These are phyloP conservation scores for Atherinosoma microstoma DNA, from an alignment of 2,797 vertebrate species.

Conservation along the genomic window DNA sequence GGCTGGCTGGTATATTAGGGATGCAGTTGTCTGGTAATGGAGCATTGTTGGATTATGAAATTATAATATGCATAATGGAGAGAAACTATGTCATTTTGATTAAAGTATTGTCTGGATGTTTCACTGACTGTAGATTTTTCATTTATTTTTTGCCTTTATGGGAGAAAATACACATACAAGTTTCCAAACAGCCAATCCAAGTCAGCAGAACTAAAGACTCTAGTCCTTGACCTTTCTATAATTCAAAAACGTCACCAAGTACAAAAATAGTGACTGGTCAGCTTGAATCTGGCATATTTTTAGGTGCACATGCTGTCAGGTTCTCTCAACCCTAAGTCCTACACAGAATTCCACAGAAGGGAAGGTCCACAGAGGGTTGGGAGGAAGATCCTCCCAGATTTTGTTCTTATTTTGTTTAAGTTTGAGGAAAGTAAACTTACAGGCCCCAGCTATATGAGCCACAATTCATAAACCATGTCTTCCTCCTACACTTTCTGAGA, in stretches of 20 bases:
- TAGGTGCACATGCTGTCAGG: constrained; percentile 3
- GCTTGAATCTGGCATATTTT: constrained; percentile 7
- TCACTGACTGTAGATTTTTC: neutral
- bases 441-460: constrained; percentile 6
- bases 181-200: constrained; percentile 9
- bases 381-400: constrained; percentile 29
- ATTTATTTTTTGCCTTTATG: neutral
- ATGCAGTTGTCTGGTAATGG: neutral
- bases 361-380: constrained; percentile 18
- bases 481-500: constrained; percentile 28
- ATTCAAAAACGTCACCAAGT: constrained; percentile 1
- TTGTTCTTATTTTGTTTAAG: constrained; percentile 25
- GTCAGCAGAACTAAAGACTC: neutral
- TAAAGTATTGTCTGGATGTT: neutral
- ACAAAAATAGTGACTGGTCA: neutral
- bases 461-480: constrained; percentile 38
- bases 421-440: constrained; percentile 32
- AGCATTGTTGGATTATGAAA: neutral
- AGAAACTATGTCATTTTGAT: constrained; percentile 1
- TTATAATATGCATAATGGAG: neutral
- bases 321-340: constrained; percentile 32
- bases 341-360: constrained; percentile 14
- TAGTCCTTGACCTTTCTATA: neutral
- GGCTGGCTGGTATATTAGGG: neutral
- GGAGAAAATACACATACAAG: neutral